phyloP scores from a whole-genome alignment of 2,888 invertebrate genomes.

The Drosophila paramelanica region DNA sequence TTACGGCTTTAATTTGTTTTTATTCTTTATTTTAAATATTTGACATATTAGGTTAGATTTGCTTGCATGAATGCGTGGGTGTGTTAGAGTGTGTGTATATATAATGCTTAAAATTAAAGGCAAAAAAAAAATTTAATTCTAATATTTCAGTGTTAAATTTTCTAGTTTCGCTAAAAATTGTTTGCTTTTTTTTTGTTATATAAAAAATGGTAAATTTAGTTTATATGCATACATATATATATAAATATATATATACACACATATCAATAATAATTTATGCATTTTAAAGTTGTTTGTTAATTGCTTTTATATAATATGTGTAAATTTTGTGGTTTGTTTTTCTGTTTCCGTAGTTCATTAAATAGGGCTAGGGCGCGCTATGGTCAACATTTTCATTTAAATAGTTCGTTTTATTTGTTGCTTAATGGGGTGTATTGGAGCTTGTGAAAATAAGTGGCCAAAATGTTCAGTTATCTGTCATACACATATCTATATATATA shows the following conservation, averaged over 20 bases:
- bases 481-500: constrained; percentile 44
- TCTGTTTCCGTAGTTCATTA: constrained; percentile 44
- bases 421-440: constrained; percentile 37
- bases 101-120: constrained; percentile 47
- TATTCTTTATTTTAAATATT: constrained; percentile 6
- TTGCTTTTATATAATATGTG: constrained; percentile 36
- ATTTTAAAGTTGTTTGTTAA: constrained; percentile 41
- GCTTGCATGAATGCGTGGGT: constrained; percentile 32
- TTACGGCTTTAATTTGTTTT: constrained; percentile 22
- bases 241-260: neutral
- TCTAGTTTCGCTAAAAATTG: constrained; percentile 63
- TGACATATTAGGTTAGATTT: constrained; percentile 47
- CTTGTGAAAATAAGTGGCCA: constrained; percentile 59
- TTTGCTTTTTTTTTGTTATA: constrained; percentile 42
- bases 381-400: constrained; percentile 55
- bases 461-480: constrained; percentile 51
- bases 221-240: constrained; percentile 28
- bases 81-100: constrained; percentile 20
- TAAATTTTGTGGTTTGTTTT: constrained; percentile 41
- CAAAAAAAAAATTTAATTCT: constrained; percentile 37
- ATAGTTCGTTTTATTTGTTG: constrained; percentile 16
- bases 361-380: constrained; percentile 63
- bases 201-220: constrained; percentile 61
- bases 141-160: constrained; percentile 53
- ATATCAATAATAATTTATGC: constrained; percentile 52